Conservation (phyloP, 2,888 invertebrate genomes). For the Lacanobia wlatinum region DNA sequence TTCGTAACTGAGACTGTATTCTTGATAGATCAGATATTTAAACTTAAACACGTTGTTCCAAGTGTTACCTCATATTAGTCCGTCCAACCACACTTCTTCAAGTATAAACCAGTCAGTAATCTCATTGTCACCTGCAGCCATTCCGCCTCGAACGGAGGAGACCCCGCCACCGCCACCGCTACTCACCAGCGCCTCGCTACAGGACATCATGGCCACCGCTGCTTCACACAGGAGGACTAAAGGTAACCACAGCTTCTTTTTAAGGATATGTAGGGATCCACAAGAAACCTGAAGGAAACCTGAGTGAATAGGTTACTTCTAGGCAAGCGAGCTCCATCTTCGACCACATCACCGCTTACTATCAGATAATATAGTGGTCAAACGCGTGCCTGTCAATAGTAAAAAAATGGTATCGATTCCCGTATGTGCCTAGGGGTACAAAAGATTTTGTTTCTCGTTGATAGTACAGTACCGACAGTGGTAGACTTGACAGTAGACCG, state of each 20-base stretch:
- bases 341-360: too few species aligned
- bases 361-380: too few species aligned
- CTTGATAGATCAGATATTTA: background rate
- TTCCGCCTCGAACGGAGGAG: conserved; percentile 85
- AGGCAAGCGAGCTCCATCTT: too few species aligned
- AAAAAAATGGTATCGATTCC: too few species aligned
- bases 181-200: conserved; percentile 87
- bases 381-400: too few species aligned
- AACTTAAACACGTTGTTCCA: background rate
- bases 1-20: too few species aligned
- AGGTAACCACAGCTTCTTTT: conserved; percentile 69
- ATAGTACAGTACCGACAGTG: too few species aligned
- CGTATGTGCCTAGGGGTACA: too few species aligned
- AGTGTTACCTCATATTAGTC: background rate
- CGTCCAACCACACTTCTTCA: background rate
- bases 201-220: conserved; percentile 89
- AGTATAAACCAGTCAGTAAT: conserved; percentile 5
- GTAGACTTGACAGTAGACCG: too few species aligned
- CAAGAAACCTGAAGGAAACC: too few species aligned
- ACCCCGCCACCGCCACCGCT: conserved; percentile 85
- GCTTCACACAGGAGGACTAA: conserved; percentile 87
- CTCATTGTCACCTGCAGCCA: conserved; percentile 72
- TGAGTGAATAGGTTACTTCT: too few species aligned
- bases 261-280: background rate
- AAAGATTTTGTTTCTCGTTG: too few species aligned